phyloP scores from a whole-genome alignment of 2,113 vertebrate species.

The Pao palembangensis region DNA sequence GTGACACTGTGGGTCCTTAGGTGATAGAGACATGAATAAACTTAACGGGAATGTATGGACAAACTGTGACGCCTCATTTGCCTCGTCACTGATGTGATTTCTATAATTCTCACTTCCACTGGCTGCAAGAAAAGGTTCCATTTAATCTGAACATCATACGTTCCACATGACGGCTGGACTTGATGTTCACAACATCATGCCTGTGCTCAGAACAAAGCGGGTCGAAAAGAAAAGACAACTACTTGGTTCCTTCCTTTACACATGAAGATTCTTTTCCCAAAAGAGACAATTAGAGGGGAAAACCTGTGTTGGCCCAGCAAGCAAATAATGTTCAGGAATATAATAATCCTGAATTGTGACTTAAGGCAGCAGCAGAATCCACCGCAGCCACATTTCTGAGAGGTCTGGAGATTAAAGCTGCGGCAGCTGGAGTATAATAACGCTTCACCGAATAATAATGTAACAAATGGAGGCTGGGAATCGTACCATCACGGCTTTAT shows the following conservation, averaged over 20 bases:
- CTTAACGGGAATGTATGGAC: too few relatives aligned
- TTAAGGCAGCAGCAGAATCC: conserved; percentile 39
- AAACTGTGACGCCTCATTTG: too few relatives aligned
- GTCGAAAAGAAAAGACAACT: conserved; percentile 27
- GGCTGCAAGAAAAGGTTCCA: too few relatives aligned
- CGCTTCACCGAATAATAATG: background rate
- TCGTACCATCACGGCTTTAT: conserved; percentile 22
- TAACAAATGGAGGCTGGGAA: conserved; percentile 37
- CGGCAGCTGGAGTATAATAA: conserved; percentile 12
- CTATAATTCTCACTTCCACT: too few relatives aligned
- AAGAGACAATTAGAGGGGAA: conserved; percentile 66
- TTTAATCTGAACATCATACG: too few relatives aligned
- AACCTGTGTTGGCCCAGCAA: conserved; percentile 41
- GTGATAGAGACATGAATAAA: too few relatives aligned
- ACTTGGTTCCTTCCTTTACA: conserved; percentile 27
- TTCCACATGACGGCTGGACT: background rate
- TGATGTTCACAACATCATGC: conserved; percentile 19
- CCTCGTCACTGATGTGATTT: too few relatives aligned
- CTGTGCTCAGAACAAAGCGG: conserved; percentile 41
- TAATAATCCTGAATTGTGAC: conserved; percentile 55
- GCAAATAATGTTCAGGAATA: conserved; percentile 44
- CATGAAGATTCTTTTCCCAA: conserved; percentile 46
- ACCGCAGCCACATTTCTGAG: conserved; percentile 31
- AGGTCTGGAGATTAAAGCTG: conserved; percentile 39
- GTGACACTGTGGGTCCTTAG: too few relatives aligned